Evolutionary conservation across 64 coral and sea anemone species (phyloP).

Genomic region (Pocillopora damicornis): DNA sequence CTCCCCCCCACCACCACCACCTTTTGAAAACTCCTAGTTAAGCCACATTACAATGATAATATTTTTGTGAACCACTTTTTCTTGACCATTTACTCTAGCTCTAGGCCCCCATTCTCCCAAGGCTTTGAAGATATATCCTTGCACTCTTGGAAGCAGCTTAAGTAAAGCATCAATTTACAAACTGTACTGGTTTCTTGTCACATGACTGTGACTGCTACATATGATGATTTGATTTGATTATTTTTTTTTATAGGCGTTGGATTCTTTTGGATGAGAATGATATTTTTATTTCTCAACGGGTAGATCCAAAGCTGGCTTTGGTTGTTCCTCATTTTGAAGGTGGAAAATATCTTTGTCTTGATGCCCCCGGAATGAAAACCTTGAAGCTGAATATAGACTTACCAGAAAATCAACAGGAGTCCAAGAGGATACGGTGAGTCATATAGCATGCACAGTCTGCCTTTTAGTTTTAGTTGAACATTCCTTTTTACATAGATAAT

Average conservation of each 20-base stretch:
- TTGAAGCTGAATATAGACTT: slow-evolving; percentile 38
- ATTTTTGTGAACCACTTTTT: too few relatives aligned
- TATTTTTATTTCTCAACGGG: slow-evolving; percentile 42
- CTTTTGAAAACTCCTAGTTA: too few relatives aligned
- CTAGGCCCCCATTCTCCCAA: too few relatives aligned
- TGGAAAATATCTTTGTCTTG: slow-evolving; percentile 32
- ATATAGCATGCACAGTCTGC: neutral
- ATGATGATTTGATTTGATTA: neutral
- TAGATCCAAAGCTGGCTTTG: slow-evolving; percentile 62
- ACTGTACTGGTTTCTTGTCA: too few relatives aligned
- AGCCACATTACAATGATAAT: too few relatives aligned
- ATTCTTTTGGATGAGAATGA: slow-evolving; percentile 71
- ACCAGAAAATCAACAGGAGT: neutral
- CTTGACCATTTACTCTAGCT: too few relatives aligned
- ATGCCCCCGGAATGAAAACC: slow-evolving; percentile 79
- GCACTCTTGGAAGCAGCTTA: too few relatives aligned
- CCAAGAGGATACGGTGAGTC: slow-evolving; percentile 36
- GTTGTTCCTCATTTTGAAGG: slow-evolving; percentile 61
- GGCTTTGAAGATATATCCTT: too few relatives aligned
- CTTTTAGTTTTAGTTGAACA: neutral
- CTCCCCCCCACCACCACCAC: too few relatives aligned
- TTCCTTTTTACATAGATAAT: too few relatives aligned
- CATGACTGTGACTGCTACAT: neutral
- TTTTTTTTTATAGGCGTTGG: slow-evolving; percentile 37
- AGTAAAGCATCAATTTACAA: too few relatives aligned